Conservation (phyloP, 2,797 vertebrate genomes). For the Epinephelus coioides region DNA sequence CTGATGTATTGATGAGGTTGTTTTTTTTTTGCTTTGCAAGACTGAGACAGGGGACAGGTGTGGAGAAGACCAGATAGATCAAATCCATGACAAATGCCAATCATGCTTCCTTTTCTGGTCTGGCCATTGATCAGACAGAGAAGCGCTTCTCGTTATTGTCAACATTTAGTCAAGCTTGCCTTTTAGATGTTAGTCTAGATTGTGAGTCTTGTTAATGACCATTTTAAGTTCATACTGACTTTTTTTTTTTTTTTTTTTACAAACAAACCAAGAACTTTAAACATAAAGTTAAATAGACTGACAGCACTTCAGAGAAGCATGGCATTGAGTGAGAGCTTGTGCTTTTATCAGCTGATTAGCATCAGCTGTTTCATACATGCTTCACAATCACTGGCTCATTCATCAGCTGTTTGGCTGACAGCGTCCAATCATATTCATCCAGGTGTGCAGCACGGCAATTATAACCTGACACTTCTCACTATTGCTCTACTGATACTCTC, state of each 20-base stretch:
- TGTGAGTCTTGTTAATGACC: neutral
- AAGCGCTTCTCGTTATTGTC: conserved; percentile 25
- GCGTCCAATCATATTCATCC: neutral
- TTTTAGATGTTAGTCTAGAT: conserved; percentile 39
- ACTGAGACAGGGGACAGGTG: conserved; percentile 53
- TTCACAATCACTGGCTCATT: conserved; percentile 24
- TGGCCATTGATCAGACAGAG: conserved; percentile 50
- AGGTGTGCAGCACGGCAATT: neutral
- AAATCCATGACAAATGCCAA: conserved; percentile 74
- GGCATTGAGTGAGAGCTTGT: neutral
- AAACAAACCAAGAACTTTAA: neutral
- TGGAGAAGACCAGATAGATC: conserved; percentile 75
- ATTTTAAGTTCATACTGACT: neutral
- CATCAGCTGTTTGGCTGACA: conserved; percentile 1
- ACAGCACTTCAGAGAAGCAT: conserved; percentile 1
- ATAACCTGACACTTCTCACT: neutral
- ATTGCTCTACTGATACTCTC: too few species aligned
- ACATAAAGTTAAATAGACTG: neutral
- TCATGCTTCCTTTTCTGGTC: conserved; percentile 65
- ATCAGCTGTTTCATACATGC: conserved; percentile 9
- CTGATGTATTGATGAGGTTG: conserved; percentile 74
- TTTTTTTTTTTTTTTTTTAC: neutral
- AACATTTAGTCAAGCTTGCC: conserved; percentile 20
- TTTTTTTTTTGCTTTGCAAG: conserved; percentile 47
- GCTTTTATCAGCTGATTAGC: conserved; percentile 25